These are phyloP conservation scores for Bicyclus anynana DNA, from an alignment of 1,140 invertebrate species.

Conservation along the genomic window DNA sequence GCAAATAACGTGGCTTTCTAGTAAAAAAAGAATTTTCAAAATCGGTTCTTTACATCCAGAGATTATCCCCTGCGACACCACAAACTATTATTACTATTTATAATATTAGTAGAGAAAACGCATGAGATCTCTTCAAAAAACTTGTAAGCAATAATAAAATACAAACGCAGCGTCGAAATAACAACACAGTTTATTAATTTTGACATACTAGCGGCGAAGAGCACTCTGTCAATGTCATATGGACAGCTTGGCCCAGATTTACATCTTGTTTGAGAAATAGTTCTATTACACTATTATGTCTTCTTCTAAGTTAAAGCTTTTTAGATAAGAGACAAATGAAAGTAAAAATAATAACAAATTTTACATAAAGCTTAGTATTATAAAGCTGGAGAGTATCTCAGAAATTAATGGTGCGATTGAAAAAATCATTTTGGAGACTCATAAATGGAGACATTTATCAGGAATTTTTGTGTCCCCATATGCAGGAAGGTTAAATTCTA, in stretches of 20 bases:
- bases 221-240: constrained; percentile 27
- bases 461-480: too few species aligned
- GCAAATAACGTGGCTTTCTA: too few species aligned
- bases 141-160: constrained; percentile 18
- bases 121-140: constrained; percentile 5
- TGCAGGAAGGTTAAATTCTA: too few species aligned
- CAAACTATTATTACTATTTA: too few species aligned
- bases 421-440: too few species aligned
- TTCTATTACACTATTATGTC: constrained; percentile 21
- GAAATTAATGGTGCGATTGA: too few species aligned
- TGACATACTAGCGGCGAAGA: constrained; percentile 24
- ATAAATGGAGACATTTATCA: too few species aligned
- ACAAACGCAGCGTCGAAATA: constrained; percentile 18
- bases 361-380: too few species aligned
- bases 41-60: too few species aligned
- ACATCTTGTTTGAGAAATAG: constrained; percentile 26
- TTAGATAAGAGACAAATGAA: constrained; percentile 3
- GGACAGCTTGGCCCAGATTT: constrained; percentile 20
- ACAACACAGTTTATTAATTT: constrained; percentile 26
- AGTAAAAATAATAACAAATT: too few species aligned
- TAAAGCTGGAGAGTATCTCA: constrained; percentile 7
- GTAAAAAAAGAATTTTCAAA: too few species aligned
- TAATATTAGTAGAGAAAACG: background rate
- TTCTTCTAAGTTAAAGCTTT: constrained; percentile 1
- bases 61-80: too few species aligned